Percentiles rank a stretch among this genome's conserved stretches.
phyloP scores from a whole-genome alignment of 1,140 invertebrate species.

The Musca vetustissima region DNA sequence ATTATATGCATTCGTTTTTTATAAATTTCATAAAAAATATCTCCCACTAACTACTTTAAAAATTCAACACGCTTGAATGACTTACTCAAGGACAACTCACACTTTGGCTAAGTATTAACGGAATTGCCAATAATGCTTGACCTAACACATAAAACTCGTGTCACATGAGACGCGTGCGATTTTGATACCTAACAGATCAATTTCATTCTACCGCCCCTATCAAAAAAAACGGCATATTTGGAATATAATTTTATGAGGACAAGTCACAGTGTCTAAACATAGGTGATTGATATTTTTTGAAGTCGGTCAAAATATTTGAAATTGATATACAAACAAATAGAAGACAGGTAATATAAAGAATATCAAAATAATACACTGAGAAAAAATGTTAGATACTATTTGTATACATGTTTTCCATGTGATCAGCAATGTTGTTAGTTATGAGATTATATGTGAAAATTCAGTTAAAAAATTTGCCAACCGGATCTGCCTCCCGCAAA shows the following conservation, averaged over 20 bases:
- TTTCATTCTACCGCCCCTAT: neutral
- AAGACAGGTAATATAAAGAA: neutral
- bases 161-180: constrained; percentile 29
- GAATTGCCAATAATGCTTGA: neutral
- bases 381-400: too few relatives aligned
- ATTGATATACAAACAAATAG: constrained; percentile 1
- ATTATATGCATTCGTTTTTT: too few relatives aligned
- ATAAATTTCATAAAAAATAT: too few relatives aligned
- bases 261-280: neutral
- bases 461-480: too few relatives aligned
- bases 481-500: too few relatives aligned
- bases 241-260: neutral
- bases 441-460: too few relatives aligned
- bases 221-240: too few relatives aligned
- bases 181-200: neutral
- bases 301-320: constrained; percentile 23
- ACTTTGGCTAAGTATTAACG: neutral
- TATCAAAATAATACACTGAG: neutral
- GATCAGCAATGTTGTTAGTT: too few relatives aligned
- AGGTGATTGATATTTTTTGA: constrained; percentile 20
- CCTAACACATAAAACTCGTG: constrained; percentile 18
- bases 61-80: too few relatives aligned
- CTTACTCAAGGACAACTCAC: too few relatives aligned
- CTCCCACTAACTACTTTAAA: too few relatives aligned
- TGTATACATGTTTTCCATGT: too few relatives aligned